Conservation (phyloP, 2,888 invertebrate species). For the Onthophagus sagittarius region DNA sequence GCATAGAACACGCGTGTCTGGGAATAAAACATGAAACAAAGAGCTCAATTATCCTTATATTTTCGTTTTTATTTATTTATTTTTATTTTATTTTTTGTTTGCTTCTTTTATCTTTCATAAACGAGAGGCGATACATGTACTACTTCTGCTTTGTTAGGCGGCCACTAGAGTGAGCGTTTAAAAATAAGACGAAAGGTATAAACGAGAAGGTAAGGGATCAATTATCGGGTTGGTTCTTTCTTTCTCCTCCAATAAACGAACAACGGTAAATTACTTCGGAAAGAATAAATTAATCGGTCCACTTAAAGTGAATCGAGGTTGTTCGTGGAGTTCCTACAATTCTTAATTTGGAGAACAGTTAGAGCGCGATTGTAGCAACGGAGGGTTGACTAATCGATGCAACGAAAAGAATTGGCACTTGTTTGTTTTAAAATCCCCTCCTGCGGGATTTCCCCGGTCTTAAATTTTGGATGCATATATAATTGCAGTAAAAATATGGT, state of each 20-base stretch:
- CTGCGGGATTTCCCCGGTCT: neutral
- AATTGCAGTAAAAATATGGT: slow-evolving; percentile 21
- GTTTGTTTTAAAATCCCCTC: slow-evolving; percentile 9
- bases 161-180: neutral
- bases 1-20: neutral
- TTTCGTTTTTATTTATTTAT: neutral
- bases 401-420: slow-evolving; percentile 9
- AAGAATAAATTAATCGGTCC: slow-evolving; percentile 11
- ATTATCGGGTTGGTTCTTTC: neutral
- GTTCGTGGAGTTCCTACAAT: slow-evolving; percentile 3
- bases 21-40: neutral
- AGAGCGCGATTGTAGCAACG: slow-evolving; percentile 5
- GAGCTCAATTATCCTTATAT: neutral
- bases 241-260: neutral
- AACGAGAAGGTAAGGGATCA: neutral
- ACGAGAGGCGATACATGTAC: neutral
- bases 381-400: slow-evolving; percentile 7
- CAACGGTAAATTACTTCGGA: slow-evolving; percentile 4
- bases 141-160: neutral
- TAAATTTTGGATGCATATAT: slow-evolving; percentile 20
- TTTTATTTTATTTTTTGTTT: neutral
- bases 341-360: slow-evolving; percentile 11
- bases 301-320: neutral
- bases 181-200: neutral
- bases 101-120: neutral